Base-by-base conservation (phyloP, 37 sponge, comb jelly and placozoan species). In the Eunapius fragilis region DNA sequence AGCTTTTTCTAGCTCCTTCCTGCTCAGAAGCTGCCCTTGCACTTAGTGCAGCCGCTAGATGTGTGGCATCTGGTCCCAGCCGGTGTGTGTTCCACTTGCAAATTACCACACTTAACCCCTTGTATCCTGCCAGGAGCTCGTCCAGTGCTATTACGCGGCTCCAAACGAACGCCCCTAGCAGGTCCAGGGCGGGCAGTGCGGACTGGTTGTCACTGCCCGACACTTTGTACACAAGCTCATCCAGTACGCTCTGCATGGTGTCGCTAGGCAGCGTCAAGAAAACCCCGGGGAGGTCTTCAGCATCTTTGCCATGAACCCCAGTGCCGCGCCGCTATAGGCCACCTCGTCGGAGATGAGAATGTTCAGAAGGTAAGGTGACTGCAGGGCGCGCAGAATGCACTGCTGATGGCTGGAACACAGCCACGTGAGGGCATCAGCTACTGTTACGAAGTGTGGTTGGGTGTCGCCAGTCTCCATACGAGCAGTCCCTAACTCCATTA, bases 291-390 rank as follows among this genome's bases (percentile, higher is more conserved):
- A 76, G 0, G 23, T 3, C 36, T 78, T 50, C 2, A 91, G 69
- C 31, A 84, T 70, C 19, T 35, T 72, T 14, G 72, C 70, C 49
- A 91, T 27, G 36, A 69, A 28, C 4, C 32, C 22, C 71, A 93
- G 25, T 37, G 83, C 37, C 24, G 58, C 35, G 36, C 35, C 72
- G 31, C 77, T 41, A 73, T 79, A 78, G 38, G 24, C 24, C 0
- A 24, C 45, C 30, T 83, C 70, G 70, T 83, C 87, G 5, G 91
- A 78, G 41, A 83, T 86, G 30, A 93, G 72, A 33, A 87, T 77
- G 76, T 90, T 87, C 25, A 93, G 84, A 31, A 93, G 81, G 38
- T 86, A 87, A n/a, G 94, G 91, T 3, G 94, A 93, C 77, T 89
- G 83, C 14, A 93, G 74, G 0, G 68, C 70, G 24, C 82, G 81